Evolutionary conservation across 2,113 vertebrate species (phyloP).

Genomic region (Otis tarda): DNA sequence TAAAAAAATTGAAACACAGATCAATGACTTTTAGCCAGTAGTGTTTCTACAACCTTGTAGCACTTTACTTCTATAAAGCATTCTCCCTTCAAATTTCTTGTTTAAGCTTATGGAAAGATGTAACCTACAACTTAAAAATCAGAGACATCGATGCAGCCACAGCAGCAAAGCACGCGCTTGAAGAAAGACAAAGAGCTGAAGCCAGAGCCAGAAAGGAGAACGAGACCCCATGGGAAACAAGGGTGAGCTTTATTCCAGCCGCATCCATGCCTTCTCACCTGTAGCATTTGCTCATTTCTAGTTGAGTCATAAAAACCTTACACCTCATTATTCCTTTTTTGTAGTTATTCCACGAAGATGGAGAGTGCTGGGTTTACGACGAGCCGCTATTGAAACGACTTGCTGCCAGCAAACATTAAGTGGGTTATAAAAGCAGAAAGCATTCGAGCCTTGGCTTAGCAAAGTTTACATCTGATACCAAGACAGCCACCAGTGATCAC

Average conservation of each 20-base stretch:
- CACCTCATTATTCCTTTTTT: background rate
- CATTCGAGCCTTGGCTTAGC: slow-evolving; percentile 15
- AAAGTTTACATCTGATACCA: slow-evolving; percentile 38
- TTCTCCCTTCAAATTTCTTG: background rate
- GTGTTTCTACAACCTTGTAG: background rate
- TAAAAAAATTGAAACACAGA: background rate
- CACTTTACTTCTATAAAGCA: background rate
- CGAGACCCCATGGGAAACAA: slow-evolving; percentile 93
- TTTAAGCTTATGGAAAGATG: slow-evolving; percentile 92
- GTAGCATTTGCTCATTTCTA: background rate
- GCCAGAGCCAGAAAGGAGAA: slow-evolving; percentile 95
- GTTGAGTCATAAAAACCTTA: fast-evolving
- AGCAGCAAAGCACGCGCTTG: slow-evolving; percentile 92
- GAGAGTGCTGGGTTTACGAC: slow-evolving; percentile 98
- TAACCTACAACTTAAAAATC: slow-evolving; percentile 94
- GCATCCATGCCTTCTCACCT: background rate
- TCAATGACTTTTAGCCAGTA: background rate
- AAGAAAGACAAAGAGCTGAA: slow-evolving; percentile 95
- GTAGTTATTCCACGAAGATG: slow-evolving; percentile 96
- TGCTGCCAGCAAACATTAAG: slow-evolving; percentile 84
- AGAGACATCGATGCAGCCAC: slow-evolving; percentile 95
- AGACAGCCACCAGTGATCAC: slow-evolving; percentile 3
- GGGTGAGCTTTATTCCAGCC: slow-evolving; percentile 78
- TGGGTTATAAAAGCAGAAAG: background rate
- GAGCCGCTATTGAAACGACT: slow-evolving; percentile 94